These are phyloP conservation scores for Platycheirus albimanus DNA, from an alignment of 2,888 invertebrate species.

Conservation along the genomic window DNA sequence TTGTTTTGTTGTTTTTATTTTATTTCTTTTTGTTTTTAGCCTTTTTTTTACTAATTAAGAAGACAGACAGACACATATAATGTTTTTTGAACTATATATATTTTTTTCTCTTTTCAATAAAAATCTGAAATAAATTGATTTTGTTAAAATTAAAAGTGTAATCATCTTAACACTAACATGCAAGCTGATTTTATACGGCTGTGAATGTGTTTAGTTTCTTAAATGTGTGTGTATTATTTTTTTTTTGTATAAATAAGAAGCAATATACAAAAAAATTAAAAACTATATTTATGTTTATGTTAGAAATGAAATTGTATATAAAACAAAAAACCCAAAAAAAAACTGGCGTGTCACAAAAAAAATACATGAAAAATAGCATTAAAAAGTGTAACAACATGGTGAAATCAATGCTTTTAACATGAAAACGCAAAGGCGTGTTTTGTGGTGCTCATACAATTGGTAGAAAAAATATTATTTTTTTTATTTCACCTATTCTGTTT, in stretches of 20 bases:
- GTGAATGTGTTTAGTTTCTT: slow-evolving; percentile 49
- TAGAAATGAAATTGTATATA: slow-evolving; percentile 24
- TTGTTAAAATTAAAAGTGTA: slow-evolving; percentile 79
- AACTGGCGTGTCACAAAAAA: slow-evolving; percentile 15
- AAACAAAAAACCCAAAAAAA: slow-evolving; percentile 16
- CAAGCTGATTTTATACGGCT: slow-evolving; percentile 61
- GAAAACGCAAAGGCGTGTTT: slow-evolving; percentile 60
- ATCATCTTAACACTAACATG: slow-evolving; percentile 66
- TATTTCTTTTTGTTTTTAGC: slow-evolving; percentile 76
- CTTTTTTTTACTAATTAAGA: slow-evolving; percentile 79
- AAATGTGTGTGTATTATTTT: slow-evolving; percentile 17
- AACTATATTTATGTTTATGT: slow-evolving; percentile 21
- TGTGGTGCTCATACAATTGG: slow-evolving; percentile 51
- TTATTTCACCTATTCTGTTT: slow-evolving; percentile 66
- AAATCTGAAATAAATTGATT: slow-evolving; percentile 83
- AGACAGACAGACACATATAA: slow-evolving; percentile 82
- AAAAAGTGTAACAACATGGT: slow-evolving; percentile 31
- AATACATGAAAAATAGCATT: slow-evolving; percentile 11
- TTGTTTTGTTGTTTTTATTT: slow-evolving; percentile 76
- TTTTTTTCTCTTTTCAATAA: slow-evolving; percentile 78
- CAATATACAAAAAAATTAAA: too few species aligned
- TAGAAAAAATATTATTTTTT: slow-evolving; percentile 49
- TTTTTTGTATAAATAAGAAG: slow-evolving; percentile 24
- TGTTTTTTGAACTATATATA: slow-evolving; percentile 83
- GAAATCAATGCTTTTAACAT: slow-evolving; percentile 42